Evolutionary conservation across 1,140 invertebrate species (phyloP).

Genomic region (Dendrolimus punctatus): DNA sequence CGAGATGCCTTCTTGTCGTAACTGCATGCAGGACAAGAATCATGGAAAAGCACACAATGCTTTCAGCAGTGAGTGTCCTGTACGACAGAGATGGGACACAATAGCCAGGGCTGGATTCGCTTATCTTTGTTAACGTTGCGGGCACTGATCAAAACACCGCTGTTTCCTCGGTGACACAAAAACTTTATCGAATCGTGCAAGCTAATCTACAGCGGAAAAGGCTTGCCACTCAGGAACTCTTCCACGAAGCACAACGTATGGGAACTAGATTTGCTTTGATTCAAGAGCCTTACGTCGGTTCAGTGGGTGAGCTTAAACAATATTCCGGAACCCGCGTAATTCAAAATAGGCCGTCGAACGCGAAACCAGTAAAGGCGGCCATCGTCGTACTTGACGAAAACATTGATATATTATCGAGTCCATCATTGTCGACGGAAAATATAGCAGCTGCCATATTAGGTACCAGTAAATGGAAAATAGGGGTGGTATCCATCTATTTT

Average conservation of each 20-base stretch:
- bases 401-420: not conserved
- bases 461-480: not conserved
- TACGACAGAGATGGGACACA: conserved; percentile 2
- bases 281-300: not conserved
- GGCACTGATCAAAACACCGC: not conserved
- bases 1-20: not conserved
- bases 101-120: conserved; percentile 4
- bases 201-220: not conserved
- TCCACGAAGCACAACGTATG: not conserved
- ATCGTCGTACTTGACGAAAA: not conserved
- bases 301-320: not conserved
- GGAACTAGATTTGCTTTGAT: not conserved
- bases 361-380: not conserved
- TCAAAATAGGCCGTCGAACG: not conserved
- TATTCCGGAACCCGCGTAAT: not conserved
- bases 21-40: conserved; percentile 3
- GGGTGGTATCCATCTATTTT: not conserved
- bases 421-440: not conserved
- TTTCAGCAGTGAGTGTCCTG: conserved; percentile 7
- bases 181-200: not conserved
- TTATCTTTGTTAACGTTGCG: conserved; percentile 5
- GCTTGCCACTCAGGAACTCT: not conserved
- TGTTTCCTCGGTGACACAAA: too few relatives aligned
- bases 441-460: not conserved
- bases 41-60: conserved; percentile 2